Percentiles rank a stretch among this genome's conserved stretches.
Conservation (phyloP, 2,888 invertebrate species). For the Odontocolon sp. region DNA sequence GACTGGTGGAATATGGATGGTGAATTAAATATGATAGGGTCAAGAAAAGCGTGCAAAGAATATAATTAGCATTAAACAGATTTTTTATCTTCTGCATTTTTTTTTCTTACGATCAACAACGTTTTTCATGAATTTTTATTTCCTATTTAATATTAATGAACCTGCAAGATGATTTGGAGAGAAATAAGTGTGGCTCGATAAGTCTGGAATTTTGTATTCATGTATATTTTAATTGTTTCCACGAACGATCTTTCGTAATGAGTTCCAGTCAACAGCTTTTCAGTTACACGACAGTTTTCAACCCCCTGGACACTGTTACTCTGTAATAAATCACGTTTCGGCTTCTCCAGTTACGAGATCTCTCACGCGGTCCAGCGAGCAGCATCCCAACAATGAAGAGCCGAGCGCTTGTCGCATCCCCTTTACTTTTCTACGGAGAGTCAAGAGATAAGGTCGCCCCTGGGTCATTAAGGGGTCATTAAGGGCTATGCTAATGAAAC, state of each 20-base stretch:
- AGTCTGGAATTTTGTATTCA: not conserved
- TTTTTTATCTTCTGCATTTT: too few species aligned
- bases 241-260: not conserved
- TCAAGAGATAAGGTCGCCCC: slow-evolving; percentile 63
- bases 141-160: too few species aligned
- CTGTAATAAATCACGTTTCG: slow-evolving; percentile 71
- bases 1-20: slow-evolving; percentile 1
- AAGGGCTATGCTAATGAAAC: slow-evolving; percentile 70
- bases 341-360: slow-evolving; percentile 60
- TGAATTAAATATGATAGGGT: not conserved
- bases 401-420: slow-evolving; percentile 1
- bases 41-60: not conserved
- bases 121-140: too few species aligned
- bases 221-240: not conserved
- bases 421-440: slow-evolving; percentile 25
- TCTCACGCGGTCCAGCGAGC: slow-evolving; percentile 1
- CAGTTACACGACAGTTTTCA: slow-evolving; percentile 1
- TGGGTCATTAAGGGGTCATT: slow-evolving; percentile 70
- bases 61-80: not conserved
- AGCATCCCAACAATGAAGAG: not conserved
- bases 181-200: not conserved
- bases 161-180: too few species aligned
- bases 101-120: too few species aligned
- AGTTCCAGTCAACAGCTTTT: slow-evolving; percentile 1
- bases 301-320: not conserved